Conservation (phyloP, 2,888 invertebrate species). For the Malthinus seriepunctatus region DNA sequence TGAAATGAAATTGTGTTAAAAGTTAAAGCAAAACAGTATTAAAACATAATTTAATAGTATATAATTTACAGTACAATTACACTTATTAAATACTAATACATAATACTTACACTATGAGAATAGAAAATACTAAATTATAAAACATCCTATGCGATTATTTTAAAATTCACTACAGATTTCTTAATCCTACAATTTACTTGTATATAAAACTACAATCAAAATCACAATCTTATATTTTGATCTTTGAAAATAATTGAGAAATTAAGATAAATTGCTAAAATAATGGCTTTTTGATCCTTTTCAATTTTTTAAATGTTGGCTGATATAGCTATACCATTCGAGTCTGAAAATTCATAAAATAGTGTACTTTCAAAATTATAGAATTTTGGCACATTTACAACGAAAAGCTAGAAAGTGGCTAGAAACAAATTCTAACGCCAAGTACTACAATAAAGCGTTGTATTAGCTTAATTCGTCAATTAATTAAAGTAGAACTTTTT, state of each 20-base stretch:
- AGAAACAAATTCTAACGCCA: too few species aligned
- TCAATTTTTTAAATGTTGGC: constrained; percentile 1
- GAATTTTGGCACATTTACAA: constrained; percentile 1
- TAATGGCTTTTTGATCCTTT: constrained; percentile 3
- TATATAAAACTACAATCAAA: constrained; percentile 15
- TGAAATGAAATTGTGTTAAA: too few species aligned
- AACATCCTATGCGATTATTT: too few species aligned
- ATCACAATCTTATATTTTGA: constrained; percentile 18
- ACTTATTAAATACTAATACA: too few species aligned
- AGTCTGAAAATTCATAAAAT: constrained; percentile 9
- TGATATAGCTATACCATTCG: constrained; percentile 13
- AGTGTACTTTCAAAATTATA: background rate
- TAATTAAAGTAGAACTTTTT: too few species aligned
- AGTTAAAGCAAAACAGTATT: background rate
- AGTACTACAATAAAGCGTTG: too few species aligned
- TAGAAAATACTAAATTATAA: too few species aligned
- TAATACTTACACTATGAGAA: too few species aligned
- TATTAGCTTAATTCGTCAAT: too few species aligned
- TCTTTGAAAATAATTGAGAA: constrained; percentile 3
- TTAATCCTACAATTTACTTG: too few species aligned
- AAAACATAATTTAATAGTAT: background rate
- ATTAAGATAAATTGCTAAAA: background rate
- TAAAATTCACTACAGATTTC: too few species aligned
- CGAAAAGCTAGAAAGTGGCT: background rate
- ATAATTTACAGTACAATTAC: background rate